Evolutionary conservation across 2,888 invertebrate species (phyloP).

Genomic region (Meta bourneti): DNA sequence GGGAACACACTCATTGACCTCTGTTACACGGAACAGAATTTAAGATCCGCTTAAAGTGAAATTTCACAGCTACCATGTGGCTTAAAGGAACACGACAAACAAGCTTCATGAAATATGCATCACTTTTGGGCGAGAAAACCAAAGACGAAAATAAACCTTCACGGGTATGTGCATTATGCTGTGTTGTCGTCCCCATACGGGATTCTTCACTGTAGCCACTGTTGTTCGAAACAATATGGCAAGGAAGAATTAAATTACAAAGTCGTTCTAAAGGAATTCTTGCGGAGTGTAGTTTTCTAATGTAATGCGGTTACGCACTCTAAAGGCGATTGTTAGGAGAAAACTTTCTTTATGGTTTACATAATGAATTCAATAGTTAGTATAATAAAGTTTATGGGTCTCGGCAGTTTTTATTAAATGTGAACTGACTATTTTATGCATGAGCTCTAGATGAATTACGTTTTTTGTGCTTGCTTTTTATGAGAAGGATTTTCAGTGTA

Average conservation of each 20-base stretch:
- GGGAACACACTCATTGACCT: conserved; percentile 24
- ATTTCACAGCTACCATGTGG: conserved; percentile 64
- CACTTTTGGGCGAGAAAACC: neutral
- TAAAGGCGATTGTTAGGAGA: neutral
- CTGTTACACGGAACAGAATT: conserved; percentile 3
- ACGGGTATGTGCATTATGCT: neutral
- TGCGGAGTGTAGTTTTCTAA: neutral
- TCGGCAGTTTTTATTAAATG: neutral
- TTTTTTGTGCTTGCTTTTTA: too few species aligned
- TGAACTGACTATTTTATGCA: neutral
- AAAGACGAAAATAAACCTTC: conserved; percentile 40
- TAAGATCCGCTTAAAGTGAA: conserved; percentile 50
- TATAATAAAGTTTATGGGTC: neutral
- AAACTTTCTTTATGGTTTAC: neutral
- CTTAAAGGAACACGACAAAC: conserved; percentile 44
- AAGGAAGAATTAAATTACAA: conserved; percentile 27
- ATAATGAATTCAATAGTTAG: neutral
- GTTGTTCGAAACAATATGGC: conserved; percentile 26
- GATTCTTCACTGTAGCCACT: neutral
- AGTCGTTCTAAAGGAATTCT: neutral
- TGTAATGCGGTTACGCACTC: neutral
- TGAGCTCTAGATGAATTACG: too few species aligned
- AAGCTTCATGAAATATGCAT: conserved; percentile 71
- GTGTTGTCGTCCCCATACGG: neutral
- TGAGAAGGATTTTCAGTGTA: too few species aligned